phyloP scores from a whole-genome alignment of 2,797 vertebrate genomes.

The Danio albolineatus region DNA sequence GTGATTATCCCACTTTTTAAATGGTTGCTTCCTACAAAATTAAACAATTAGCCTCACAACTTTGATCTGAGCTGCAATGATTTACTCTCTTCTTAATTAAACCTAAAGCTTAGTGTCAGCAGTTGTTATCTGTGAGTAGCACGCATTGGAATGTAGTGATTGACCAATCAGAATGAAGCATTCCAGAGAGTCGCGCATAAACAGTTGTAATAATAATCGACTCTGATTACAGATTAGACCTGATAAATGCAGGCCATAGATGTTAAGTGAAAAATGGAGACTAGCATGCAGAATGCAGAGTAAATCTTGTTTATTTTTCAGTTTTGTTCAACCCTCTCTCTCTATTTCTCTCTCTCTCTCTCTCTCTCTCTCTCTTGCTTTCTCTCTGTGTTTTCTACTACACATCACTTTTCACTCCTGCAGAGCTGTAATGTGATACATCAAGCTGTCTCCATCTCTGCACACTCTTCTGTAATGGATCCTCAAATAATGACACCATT shows the following conservation, averaged over 20 bases:
- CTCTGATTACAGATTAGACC: not conserved
- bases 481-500: slow-evolving; percentile 27
- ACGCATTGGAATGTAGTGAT: too few species aligned
- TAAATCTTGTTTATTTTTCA: not conserved
- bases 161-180: too few species aligned
- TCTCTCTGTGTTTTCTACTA: slow-evolving; percentile 11
- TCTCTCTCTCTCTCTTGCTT: slow-evolving; percentile 4
- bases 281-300: not conserved
- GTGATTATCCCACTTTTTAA: too few species aligned
- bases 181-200: too few species aligned
- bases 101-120: too few species aligned
- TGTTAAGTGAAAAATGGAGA: too few species aligned
- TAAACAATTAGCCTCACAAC: too few species aligned
- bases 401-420: slow-evolving; percentile 40
- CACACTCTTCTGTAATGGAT: slow-evolving; percentile 44
- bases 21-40: too few species aligned
- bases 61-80: too few species aligned
- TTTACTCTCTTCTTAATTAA: too few species aligned
- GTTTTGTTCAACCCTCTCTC: slow-evolving; percentile 45
- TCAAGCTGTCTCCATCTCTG: slow-evolving; percentile 40
- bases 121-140: too few species aligned
- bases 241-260: not conserved
- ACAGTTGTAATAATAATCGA: not conserved
- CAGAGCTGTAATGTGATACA: slow-evolving; percentile 59
- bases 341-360: slow-evolving; percentile 14